phyloP scores from a whole-genome alignment of 1,140 invertebrate genomes.

The Cephus cinctus region DNA sequence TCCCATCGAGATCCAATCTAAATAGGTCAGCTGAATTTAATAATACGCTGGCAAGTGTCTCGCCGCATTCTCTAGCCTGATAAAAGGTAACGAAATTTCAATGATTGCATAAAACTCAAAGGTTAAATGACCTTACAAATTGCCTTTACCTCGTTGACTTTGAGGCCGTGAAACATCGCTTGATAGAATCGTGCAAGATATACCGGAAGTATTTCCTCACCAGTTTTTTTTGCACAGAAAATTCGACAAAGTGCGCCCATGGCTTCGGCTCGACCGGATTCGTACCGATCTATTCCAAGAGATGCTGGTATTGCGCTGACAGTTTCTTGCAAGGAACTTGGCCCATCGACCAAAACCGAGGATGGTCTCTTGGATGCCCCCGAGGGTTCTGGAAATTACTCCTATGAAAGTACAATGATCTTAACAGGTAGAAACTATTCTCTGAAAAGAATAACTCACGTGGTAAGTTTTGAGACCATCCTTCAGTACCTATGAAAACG shows the following conservation, averaged over 20 bases:
- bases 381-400: constrained; percentile 55
- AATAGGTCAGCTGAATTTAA: constrained; percentile 80
- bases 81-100: constrained; percentile 9
- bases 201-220: constrained; percentile 90
- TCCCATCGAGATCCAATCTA: constrained; percentile 89
- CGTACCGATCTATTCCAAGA: constrained; percentile 68
- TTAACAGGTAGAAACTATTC: background rate
- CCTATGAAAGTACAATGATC: constrained; percentile 17
- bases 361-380: constrained; percentile 56
- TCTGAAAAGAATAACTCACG: constrained; percentile 40
- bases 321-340: constrained; percentile 56
- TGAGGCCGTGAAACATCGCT: constrained; percentile 84
- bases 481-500: constrained; percentile 79
- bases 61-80: constrained; percentile 64
- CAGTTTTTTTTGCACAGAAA: constrained; percentile 94
- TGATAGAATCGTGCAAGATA: constrained; percentile 95
- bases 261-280: constrained; percentile 90
- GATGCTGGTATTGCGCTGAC: constrained; percentile 51
- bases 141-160: constrained; percentile 58
- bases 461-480: constrained; percentile 59
- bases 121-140: constrained; percentile 3
- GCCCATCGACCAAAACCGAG: constrained; percentile 53
- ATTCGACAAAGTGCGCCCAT: constrained; percentile 92
- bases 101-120: background rate
- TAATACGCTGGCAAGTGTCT: constrained; percentile 76